These are phyloP conservation scores for Drosophila hamatofila DNA, from an alignment of 2,888 invertebrate species.

Conservation along the genomic window DNA sequence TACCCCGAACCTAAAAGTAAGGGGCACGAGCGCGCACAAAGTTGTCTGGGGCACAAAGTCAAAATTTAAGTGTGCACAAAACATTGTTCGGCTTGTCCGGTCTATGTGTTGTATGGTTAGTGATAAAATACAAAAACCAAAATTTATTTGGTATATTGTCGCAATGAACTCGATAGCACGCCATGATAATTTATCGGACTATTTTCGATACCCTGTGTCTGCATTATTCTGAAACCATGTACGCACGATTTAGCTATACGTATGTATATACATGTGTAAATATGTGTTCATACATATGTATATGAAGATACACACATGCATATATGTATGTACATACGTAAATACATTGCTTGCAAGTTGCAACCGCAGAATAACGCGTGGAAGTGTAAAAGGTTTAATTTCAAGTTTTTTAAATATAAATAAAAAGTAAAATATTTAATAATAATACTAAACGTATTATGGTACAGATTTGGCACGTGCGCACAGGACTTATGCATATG, in stretches of 20 bases:
- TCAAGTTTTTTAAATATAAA: neutral
- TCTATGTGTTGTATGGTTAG: too few species aligned
- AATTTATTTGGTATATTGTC: conserved; percentile 2
- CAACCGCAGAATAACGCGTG: conserved; percentile 6
- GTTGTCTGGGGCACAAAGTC: too few species aligned
- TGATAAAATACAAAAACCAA: neutral
- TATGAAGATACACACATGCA: neutral
- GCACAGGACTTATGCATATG: neutral
- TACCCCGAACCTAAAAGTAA: too few species aligned
- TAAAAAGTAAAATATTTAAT: neutral
- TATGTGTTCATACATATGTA: neutral
- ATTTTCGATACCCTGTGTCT: conserved; percentile 11
- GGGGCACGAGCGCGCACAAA: too few species aligned
- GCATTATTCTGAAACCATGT: neutral
- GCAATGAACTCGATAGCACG: neutral
- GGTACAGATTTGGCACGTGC: neutral
- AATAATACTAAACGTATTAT: neutral
- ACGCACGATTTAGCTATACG: neutral
- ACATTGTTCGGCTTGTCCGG: too few species aligned
- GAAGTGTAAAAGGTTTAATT: conserved; percentile 3
- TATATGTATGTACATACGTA: neutral
- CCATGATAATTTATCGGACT: conserved; percentile 10
- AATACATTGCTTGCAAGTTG: neutral
- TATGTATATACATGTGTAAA: too few species aligned
- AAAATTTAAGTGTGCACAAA: too few species aligned